Conservation (phyloP, 2,888 invertebrate genomes). For the Ganaspis brasiliensis region DNA sequence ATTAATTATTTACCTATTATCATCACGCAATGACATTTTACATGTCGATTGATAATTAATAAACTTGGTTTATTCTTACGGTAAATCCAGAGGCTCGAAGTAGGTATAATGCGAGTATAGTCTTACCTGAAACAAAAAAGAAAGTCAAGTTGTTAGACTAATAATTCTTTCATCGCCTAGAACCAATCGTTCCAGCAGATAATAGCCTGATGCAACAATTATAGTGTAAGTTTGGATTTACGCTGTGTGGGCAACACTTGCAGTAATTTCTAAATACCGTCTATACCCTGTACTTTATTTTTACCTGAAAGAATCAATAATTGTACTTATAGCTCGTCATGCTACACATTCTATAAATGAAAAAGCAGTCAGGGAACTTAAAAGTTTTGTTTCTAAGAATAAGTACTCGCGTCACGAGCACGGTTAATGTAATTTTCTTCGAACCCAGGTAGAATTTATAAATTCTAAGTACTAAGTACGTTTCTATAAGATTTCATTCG, state of each 20-base stretch:
- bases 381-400: neutral
- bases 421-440: constrained; percentile 6
- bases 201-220: neutral
- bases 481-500: neutral
- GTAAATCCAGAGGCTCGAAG: constrained; percentile 6
- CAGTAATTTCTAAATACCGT: neutral
- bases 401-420: constrained; percentile 19
- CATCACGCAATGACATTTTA: too few relatives aligned
- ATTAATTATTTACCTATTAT: too few relatives aligned
- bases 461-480: neutral
- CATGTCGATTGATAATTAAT: too few relatives aligned
- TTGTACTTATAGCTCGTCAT: neutral
- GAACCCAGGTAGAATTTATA: neutral
- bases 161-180: constrained; percentile 23
- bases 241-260: neutral
- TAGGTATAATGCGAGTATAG: neutral
- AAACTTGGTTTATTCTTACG: neutral
- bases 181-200: constrained; percentile 19
- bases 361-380: neutral
- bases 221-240: constrained; percentile 9
- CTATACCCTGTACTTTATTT: constrained; percentile 11
- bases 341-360: constrained; percentile 9
- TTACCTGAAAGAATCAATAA: constrained; percentile 22
- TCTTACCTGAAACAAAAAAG: constrained; percentile 30
- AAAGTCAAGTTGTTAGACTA: constrained; percentile 22